Evolutionary conservation across 2,113 vertebrate genomes (phyloP), one percentile per base, ranked within the genome.

Genomic region (Odontophorus gujanensis): DNA sequence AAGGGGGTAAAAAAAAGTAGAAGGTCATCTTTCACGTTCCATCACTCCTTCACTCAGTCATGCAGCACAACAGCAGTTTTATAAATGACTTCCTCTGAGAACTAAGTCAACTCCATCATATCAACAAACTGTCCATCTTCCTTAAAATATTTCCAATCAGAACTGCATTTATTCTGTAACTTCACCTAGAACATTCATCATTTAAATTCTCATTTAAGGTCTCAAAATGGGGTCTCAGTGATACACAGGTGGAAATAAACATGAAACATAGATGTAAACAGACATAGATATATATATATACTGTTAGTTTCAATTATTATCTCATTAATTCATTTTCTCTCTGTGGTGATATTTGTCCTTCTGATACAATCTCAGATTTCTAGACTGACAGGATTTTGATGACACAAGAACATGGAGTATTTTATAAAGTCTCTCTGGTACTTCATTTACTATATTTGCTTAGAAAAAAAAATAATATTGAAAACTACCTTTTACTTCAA

Each of bases 111-210:
- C 28, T 74, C 34, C 81, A 45, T 9, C 43, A 69, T 1, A 21
- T 38, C 72, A 86, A 81, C 66, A 87, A 87, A 85, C 81, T 71
- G 12, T 61, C 91, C 71, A 75, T 86, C 59, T 94, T 62, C 36
- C 50, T 88, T 81, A 68, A 84, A 81, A 68, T 79, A 61, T 51
- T 81, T 73, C 83, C 74, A 84, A 18, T 75, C 74, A 45, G 11
- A 17, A 2, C 42, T 82, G 65, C 30, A 48, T 19, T 66, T 85
- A 53, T 66, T 43, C 19, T 9, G 7, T 28, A 91, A 51, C 30
- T 74, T 63, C 74, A 67, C 30, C 36, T 83, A 84, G 53, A 85
- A 90, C 63, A 82, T 40, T 76, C 7, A 36, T 48, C 32, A 62
- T 30, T 83, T 18, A 83, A 43, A 48, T 53, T 58, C 45, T 67